phyloP scores from a whole-genome alignment of 2,888 invertebrate species.

The Mimas tiliae region DNA sequence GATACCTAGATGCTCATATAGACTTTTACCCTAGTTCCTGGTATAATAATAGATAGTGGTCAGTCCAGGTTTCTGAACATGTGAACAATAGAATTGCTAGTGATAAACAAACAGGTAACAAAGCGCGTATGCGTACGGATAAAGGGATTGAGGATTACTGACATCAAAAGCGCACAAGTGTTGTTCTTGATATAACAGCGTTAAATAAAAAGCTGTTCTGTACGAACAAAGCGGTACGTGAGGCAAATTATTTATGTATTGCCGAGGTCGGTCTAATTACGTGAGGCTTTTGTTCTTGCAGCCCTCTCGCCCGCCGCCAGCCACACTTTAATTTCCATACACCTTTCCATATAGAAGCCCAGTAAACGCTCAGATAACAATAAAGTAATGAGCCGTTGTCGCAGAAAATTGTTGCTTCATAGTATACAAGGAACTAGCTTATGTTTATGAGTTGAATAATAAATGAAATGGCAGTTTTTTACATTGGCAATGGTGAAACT shows the following conservation, averaged over 20 bases:
- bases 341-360: constrained; percentile 50
- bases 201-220: constrained; percentile 80
- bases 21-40: not conserved
- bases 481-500: too few species aligned
- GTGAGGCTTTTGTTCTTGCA: constrained; percentile 79
- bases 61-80: not conserved
- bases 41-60: too few species aligned
- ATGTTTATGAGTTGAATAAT: not conserved
- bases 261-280: constrained; percentile 82
- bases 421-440: not conserved
- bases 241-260: constrained; percentile 84
- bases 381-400: constrained; percentile 67
- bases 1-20: too few species aligned
- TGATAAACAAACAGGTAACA: constrained; percentile 42
- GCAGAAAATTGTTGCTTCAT: constrained; percentile 5
- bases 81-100: constrained; percentile 43
- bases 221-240: constrained; percentile 80
- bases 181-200: constrained; percentile 77
- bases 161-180: constrained; percentile 74
- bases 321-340: constrained; percentile 62
- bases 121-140: constrained; percentile 54
- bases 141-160: constrained; percentile 68
- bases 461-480: too few species aligned
- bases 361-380: constrained; percentile 63
- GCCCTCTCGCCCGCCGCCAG: constrained; percentile 56